Evolutionary conservation across 1,140 invertebrate genomes (phyloP), one percentile per base, ranked within the genome.

Genomic region (Olivierus martensii): DNA sequence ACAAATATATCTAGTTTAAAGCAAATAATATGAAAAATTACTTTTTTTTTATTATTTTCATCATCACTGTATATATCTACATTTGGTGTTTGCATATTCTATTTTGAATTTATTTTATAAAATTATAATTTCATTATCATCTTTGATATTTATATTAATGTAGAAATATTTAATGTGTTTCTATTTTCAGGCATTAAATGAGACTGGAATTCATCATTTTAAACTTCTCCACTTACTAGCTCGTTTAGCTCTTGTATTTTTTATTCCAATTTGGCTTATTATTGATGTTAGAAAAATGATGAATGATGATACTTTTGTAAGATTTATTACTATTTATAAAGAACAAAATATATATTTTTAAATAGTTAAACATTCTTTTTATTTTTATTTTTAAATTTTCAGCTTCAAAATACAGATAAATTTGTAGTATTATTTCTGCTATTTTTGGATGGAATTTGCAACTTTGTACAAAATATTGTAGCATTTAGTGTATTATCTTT

Each of bases 391-490:
- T 44, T 51, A 37, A 53, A 36, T 47, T 66, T 59, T 22, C 65
- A 73, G 71, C 51, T 70, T 17, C 52, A 64, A 2, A 60, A 62
- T 53, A 63, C 59, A 22, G 61, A 66, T 46, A 60, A 34, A 14
- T 51, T 51, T 48, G 35, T 38, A 57, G 39, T 53, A 57, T 22
- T 57, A 59, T 56, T 66, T 15, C 73, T 96, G 51, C 71, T 96
- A 38, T 71, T 84, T 43, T 63, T 81, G 34, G 90, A 96, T 69
- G 92, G 91, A 19, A 67, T 90, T 17, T 75, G 93, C 48, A 94
- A 87, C 66, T 96, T 90, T 82, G 67, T 92, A 53, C 92, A 97
- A 68, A 97, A 95, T 65, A 81, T 96, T 50, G 79, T 94, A 19
- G 92, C 93, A 0, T 97, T 98, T 69, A 89, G 85, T 53, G 81